Evolutionary conservation across 2,888 invertebrate species (phyloP).

Genomic region (Microplitis manilae): DNA sequence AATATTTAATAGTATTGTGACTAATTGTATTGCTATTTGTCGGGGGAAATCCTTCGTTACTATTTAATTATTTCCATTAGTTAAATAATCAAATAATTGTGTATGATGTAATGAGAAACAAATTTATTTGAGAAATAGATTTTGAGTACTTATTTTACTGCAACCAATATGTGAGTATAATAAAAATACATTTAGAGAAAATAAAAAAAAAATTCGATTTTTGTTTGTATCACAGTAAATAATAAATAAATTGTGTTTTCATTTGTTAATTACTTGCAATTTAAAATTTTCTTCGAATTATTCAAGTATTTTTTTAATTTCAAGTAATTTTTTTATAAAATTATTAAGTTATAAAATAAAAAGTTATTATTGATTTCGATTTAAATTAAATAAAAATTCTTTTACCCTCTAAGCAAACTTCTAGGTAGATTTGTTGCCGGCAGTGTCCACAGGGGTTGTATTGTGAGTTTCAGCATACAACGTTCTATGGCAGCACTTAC

Average conservation of each 20-base stretch:
- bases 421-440: constrained; percentile 3
- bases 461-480: neutral
- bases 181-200: no score
- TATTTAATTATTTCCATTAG: constrained; percentile 20
- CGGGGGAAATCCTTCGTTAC: constrained; percentile 14
- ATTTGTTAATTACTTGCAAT: no score
- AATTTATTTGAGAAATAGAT: neutral
- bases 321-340: no score
- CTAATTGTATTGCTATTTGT: constrained; percentile 25
- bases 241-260: no score
- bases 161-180: neutral
- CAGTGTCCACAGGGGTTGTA: constrained; percentile 4
- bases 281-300: no score
- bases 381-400: neutral
- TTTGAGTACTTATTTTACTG: neutral
- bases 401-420: neutral
- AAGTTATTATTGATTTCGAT: no score
- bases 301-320: no score
- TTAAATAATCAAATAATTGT: constrained; percentile 13
- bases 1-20: constrained; percentile 20
- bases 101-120: neutral
- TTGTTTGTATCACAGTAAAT: no score
- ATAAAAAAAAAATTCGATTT: no score
- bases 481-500: constrained; percentile 57
- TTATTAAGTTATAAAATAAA: no score